phyloP scores from a whole-genome alignment of 2,797 vertebrate species.

The Ptychadena robeensis region DNA sequence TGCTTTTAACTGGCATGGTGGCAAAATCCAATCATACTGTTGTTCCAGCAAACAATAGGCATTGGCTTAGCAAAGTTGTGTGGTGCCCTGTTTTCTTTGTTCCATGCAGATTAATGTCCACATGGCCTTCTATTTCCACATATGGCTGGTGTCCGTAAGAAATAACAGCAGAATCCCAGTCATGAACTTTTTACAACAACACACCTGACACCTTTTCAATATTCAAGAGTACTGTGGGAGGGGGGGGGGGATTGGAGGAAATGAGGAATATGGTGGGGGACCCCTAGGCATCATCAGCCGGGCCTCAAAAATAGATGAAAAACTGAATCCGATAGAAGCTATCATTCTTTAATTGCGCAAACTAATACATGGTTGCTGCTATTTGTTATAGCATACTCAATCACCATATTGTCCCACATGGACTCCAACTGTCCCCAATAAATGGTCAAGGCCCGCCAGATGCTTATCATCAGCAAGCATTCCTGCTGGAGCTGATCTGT shows the following conservation, averaged over 20 bases:
- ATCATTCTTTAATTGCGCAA: neutral
- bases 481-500: neutral
- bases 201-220: neutral
- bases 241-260: too few species aligned
- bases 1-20: constrained; percentile 40
- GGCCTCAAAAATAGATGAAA: neutral
- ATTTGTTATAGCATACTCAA: neutral
- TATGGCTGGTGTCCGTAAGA: neutral
- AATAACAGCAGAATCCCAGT: neutral
- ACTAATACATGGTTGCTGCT: neutral
- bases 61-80: constrained; percentile 1
- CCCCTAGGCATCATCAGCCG: neutral
- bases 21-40: constrained; percentile 51
- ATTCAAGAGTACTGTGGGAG: neutral
- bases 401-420: constrained; percentile 54
- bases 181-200: neutral
- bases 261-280: neutral
- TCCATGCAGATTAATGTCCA: neutral
- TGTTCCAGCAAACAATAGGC: neutral
- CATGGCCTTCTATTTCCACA: neutral
- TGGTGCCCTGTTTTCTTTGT: neutral
- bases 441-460: neutral
- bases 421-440: constrained; percentile 56
- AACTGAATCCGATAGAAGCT: neutral
- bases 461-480: neutral